These are phyloP conservation scores for Papilio glaucus DNA, from an alignment of 1,140 invertebrate genomes.

Conservation along the genomic window DNA sequence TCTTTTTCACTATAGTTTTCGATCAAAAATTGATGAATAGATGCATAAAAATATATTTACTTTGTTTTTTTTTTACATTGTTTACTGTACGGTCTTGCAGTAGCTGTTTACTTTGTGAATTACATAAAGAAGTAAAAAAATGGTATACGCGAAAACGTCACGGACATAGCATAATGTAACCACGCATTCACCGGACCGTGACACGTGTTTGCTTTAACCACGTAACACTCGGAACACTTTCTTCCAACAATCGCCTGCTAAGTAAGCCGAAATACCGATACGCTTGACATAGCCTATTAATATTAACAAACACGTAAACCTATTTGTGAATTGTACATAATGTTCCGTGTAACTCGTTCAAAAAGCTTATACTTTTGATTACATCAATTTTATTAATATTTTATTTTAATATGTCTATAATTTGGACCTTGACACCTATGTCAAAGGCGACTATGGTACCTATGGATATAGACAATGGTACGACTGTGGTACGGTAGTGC, in stretches of 20 bases:
- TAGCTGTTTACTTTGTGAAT: too few species aligned
- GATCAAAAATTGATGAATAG: too few species aligned
- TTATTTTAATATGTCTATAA: neutral
- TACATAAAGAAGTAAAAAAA: too few species aligned
- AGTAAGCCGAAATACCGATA: conserved; percentile 49
- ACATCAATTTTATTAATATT: neutral
- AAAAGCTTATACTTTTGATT: neutral
- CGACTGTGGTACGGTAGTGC: too few species aligned
- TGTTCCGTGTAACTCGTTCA: neutral
- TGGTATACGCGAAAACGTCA: conserved; percentile 33
- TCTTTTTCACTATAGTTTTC: too few species aligned
- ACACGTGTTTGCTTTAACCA: conserved; percentile 20
- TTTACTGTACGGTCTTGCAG: too few species aligned
- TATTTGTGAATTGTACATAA: neutral
- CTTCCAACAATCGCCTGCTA: conserved; percentile 45
- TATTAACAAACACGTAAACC: conserved; percentile 20
- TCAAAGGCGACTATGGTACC: too few species aligned
- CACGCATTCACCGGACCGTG: conserved; percentile 3
- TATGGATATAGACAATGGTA: too few species aligned
- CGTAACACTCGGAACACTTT: conserved; percentile 55
- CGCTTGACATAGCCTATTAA: conserved; percentile 25
- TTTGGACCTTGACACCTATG: neutral
- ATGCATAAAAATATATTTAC: too few species aligned
- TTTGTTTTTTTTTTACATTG: too few species aligned
- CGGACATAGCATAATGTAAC: conserved; percentile 43